Base-by-base conservation (phyloP, 1,140 invertebrate genomes). In the Philaenus spumarius region DNA sequence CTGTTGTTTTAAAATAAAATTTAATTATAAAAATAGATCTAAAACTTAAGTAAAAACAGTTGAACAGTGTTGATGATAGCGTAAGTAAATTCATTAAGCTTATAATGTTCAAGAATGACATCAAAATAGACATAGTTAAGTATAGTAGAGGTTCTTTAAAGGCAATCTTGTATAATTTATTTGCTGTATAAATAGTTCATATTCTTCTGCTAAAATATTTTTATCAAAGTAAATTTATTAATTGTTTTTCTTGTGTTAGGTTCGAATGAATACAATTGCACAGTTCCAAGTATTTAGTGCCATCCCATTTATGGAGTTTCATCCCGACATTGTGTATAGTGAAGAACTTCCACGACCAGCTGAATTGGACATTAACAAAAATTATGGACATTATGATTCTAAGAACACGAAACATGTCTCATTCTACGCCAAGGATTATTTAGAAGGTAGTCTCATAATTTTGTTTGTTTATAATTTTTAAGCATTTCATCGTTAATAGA, bases 381-480 rank as follows among this genome's bases (percentile, higher is more conserved):
- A 84, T 71, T 79, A 82, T 46, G 92, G 93, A 11, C 85, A 87
- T 72, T 95, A 92, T 73, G 87, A 92, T 71, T 68, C 75, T 5
- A 74, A 81, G 45, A 82, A 86, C 66, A 86, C 78, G 55, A 81
- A 84, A 53, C 85, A 87, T 69, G 77, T 89, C 40, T 82, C 87
- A 11, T 93, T 95, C 74, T 93, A 93, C 71, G 79, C 82, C 43
- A 80, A 79, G 60, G 92, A 96, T 77, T 94, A 90, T 71, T 75
- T 83, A 15, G 71, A 72, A 59, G 83, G 86, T 89, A 43, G 14
- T 48, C 7, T n/a, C n/a, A n/a, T n/a, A n/a, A n/a, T n/a, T n/a
- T n/a, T n/a, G n/a, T n/a, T n/a, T n/a, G n/a, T n/a, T n/a, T n/a
- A n/a, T n/a, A n/a, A n/a, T n/a, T n/a, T n/a, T n/a, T n/a, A n/a